These are phyloP conservation scores for Parascotia fuliginaria DNA, from an alignment of 2,888 invertebrate genomes.

Conservation along the genomic window DNA sequence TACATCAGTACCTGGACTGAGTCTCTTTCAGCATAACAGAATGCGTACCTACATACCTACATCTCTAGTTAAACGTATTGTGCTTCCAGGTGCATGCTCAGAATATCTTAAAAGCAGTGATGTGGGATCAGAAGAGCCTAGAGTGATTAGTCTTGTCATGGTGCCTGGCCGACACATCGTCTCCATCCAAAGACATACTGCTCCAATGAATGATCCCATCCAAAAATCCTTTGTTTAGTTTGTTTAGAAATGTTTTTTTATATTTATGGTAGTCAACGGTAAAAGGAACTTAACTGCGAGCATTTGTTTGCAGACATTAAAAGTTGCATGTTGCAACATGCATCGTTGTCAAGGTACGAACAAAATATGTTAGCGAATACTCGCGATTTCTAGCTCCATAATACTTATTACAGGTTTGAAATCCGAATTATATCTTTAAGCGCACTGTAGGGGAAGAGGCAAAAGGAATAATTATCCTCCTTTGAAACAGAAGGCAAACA, in stretches of 20 bases:
- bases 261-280: too few relatives aligned
- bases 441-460: too few relatives aligned
- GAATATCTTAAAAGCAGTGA: slow-evolving; percentile 92
- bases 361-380: too few relatives aligned
- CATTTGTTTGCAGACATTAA: too few relatives aligned
- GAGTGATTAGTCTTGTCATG: slow-evolving; percentile 97
- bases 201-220: not conserved
- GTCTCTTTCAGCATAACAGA: not conserved
- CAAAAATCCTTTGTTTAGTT: not conserved
- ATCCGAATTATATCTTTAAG: too few relatives aligned
- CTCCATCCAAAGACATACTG: slow-evolving; percentile 85
- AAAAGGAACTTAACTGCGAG: too few relatives aligned
- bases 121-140: slow-evolving; percentile 89
- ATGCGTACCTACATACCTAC: not conserved
- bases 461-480: too few relatives aligned
- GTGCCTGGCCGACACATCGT: slow-evolving; percentile 97
- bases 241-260: not conserved
- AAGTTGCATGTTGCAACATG: too few relatives aligned
- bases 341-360: too few relatives aligned
- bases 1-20: not conserved
- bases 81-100: slow-evolving; percentile 90
- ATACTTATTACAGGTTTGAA: too few relatives aligned
- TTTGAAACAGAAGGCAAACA: too few relatives aligned
- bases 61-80: not conserved
- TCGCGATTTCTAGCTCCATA: too few relatives aligned